Base-by-base conservation (phyloP, 2,888 invertebrate genomes). In the Tipula vernalis region DNA sequence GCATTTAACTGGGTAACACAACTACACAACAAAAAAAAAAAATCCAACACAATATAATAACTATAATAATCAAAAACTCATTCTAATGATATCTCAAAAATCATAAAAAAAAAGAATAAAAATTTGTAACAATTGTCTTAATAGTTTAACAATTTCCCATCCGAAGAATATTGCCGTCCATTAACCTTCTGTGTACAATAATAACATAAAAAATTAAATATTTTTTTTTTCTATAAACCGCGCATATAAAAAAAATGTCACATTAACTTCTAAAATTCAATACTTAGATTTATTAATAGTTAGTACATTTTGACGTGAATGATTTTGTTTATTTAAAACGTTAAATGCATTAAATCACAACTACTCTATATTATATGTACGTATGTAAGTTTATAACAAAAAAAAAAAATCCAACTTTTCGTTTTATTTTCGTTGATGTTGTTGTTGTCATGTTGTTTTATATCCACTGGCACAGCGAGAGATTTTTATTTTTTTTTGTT, bases 1-100 rank as follows among this genome's bases (percentile, higher is more conserved):
- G 71, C 71, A 71, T 71, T 71, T 71, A 71, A 28, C 71, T 71
- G 71, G 28, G 71, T 18, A 71, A 71, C 71, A 28, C 28, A 71
- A 51, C 51, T 51, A 18, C 12, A 51, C 0, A 15, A 51, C 3
- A 71, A 28, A 28, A 28, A 28, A 28, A 28, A 1, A 28, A 28
- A 28, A 28, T 71, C 71, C 71, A 51, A 71, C 71, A 71, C 71
- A 71, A 28, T 71, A 28, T 71, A 28, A 71, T 71, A 71, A 28
- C 71, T 71, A 71, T 71, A 71, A 71, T 71, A 71, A 71, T 71
- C 71, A 71, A 71, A 71, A 71, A 71, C 71, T 71, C 71, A 71
- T 71, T 71, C 71, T 71, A 71, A 71, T 71, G 71, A 71, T 71
- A 28, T 71, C 28, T 71, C 71, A 71, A 71, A 71, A 71, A 71